A percentile compares a stretch with the other conserved stretches of the same genome.
Conservation (phyloP, 2,888 invertebrate genomes). For the Trichogramma evanescens region DNA sequence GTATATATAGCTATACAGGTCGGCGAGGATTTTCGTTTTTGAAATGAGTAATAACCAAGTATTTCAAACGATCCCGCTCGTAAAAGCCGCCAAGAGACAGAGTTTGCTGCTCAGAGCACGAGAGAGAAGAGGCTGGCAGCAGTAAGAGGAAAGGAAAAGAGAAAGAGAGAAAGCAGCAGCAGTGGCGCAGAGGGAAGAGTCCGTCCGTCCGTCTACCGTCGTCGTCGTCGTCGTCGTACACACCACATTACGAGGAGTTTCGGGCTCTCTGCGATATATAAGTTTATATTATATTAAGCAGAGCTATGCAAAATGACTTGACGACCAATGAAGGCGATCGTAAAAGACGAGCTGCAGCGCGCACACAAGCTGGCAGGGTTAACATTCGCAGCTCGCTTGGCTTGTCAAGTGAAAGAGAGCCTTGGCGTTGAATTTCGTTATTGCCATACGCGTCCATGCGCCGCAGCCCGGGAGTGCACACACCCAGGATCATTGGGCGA, state of each 20-base stretch:
- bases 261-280: conserved; percentile 32
- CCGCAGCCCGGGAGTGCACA: background rate
- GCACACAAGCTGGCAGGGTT: conserved; percentile 30
- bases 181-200: no score
- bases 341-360: conserved; percentile 30
- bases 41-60: conserved; percentile 37
- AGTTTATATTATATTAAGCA: conserved; percentile 47
- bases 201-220: no score
- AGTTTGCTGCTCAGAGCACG: conserved; percentile 11
- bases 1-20: background rate
- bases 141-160: conserved; percentile 20
- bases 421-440: conserved; percentile 37
- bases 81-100: conserved; percentile 32
- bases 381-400: conserved; percentile 39
- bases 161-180: conserved; percentile 22
- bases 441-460: no score
- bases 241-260: no score
- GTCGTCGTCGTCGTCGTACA: no score
- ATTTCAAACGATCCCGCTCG: conserved; percentile 44
- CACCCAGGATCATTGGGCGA: conserved; percentile 30
- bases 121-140: conserved; percentile 21
- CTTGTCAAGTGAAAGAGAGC: conserved; percentile 45
- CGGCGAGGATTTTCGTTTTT: no score
- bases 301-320: conserved; percentile 33
- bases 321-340: conserved; percentile 41